Percentiles rank a stretch among this genome's conserved stretches.
These are phyloP conservation scores for Aplodontia rufa DNA, from an alignment of 2,113 vertebrate genomes.

Conservation along the genomic window DNA sequence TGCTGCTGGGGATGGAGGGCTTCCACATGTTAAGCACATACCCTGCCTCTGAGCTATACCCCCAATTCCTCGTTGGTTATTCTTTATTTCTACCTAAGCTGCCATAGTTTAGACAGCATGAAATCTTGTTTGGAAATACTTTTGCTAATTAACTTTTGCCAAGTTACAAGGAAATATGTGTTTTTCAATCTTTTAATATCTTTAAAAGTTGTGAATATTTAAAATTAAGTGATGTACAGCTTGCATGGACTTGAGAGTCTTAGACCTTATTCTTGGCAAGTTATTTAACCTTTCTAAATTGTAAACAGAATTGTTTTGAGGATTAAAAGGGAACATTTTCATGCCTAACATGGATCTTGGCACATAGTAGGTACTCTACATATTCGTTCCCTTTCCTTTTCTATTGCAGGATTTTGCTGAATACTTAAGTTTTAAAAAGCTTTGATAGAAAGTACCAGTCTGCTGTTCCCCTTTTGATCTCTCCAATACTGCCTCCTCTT, in stretches of 20 bases:
- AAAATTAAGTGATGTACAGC: not conserved
- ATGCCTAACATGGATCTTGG: not conserved
- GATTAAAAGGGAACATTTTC: not conserved
- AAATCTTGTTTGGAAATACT: not conserved
- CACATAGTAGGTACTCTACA: not conserved
- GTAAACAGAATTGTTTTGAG: not conserved
- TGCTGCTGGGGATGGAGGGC: not conserved
- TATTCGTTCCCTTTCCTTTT: not conserved
- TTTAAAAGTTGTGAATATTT: constrained; percentile 29
- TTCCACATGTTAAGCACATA: not conserved
- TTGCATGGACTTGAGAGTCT: not conserved
- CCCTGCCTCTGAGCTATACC: not conserved
- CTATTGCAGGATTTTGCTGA: not conserved
- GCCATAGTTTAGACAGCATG: not conserved
- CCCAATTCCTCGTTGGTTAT: not conserved
- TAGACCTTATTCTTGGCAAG: not conserved
- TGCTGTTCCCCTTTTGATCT: not conserved
- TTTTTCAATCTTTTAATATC: constrained; percentile 27
- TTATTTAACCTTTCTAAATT: not conserved
- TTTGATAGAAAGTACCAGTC: not conserved
- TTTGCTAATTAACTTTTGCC: not conserved
- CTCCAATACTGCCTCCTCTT: not conserved
- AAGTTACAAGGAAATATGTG: not conserved
- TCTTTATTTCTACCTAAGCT: not conserved
- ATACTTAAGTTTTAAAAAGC: not conserved